phyloP scores from a whole-genome alignment of 2,113 vertebrate genomes.

The Siphamia tubifer region DNA sequence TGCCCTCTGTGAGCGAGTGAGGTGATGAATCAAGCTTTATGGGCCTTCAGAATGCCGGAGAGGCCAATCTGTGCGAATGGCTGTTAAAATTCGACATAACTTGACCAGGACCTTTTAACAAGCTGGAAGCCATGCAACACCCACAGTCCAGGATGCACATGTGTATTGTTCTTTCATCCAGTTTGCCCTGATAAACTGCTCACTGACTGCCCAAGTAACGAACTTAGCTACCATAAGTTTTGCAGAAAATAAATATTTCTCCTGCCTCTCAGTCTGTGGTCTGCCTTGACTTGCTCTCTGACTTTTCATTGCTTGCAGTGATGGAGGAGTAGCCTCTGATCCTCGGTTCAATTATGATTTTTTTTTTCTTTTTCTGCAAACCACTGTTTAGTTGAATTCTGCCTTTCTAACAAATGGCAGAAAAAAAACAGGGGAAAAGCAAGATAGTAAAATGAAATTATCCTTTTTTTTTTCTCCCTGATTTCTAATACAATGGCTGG shows the following conservation, averaged over 20 bases:
- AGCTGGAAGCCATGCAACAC: conserved; percentile 57
- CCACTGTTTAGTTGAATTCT: conserved; percentile 7
- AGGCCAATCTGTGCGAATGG: conserved; percentile 73
- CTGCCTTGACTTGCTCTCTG: conserved; percentile 34
- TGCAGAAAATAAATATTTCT: conserved; percentile 56
- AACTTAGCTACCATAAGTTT: conserved; percentile 28
- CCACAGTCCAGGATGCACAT: conserved; percentile 51
- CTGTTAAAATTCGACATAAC: conserved; percentile 77
- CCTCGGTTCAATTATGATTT: conserved; percentile 9
- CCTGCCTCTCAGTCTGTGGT: conserved; percentile 47
- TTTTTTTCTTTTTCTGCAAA: conserved; percentile 19
- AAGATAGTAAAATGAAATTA: conserved; percentile 55
- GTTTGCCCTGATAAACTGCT: conserved; percentile 41
- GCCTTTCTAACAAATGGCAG: conserved; percentile 26
- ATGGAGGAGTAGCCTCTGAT: conserved; percentile 36
- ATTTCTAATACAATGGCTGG: conserved; percentile 42
- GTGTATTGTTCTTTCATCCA: conserved; percentile 49
- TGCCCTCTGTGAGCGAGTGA: conserved; percentile 65
- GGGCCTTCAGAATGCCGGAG: conserved; percentile 67
- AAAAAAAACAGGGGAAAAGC: neutral
- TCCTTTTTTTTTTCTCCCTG: conserved; percentile 44
- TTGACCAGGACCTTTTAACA: conserved; percentile 77
- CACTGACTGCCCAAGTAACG: conserved; percentile 23
- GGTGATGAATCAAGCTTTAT: conserved; percentile 79
- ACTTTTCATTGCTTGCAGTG: conserved; percentile 12